Evolutionary conservation across 2,888 invertebrate genomes (phyloP).

Genomic region (Acrocyrtus sp.): DNA sequence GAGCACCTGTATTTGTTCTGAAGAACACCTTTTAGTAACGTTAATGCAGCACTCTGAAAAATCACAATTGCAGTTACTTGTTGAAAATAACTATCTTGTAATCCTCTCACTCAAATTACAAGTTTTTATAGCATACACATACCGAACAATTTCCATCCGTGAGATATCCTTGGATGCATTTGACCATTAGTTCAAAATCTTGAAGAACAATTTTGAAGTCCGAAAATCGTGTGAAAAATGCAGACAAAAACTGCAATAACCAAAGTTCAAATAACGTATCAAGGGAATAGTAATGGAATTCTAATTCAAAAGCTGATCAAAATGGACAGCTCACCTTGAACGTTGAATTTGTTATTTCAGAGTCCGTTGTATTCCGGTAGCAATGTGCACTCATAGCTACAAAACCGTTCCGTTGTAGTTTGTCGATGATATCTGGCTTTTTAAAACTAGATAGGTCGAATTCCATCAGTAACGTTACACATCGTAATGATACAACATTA

Average conservation of each 20-base stretch:
- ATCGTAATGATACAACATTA: constrained; percentile 50
- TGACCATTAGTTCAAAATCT: constrained; percentile 55
- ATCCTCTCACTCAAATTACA: too few relatives aligned
- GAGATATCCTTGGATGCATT: constrained; percentile 54
- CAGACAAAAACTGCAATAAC: constrained; percentile 47
- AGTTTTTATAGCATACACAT: too few relatives aligned
- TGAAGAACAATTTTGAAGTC: constrained; percentile 49
- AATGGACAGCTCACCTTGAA: constrained; percentile 45
- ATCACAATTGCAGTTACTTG: too few relatives aligned
- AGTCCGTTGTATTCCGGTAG: constrained; percentile 47
- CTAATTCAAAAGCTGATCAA: constrained; percentile 1
- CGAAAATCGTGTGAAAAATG: constrained; percentile 53
- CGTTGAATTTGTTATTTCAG: constrained; percentile 53
- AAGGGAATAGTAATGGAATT: neutral
- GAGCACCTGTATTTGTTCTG: constrained; percentile 51
- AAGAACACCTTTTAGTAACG: constrained; percentile 52
- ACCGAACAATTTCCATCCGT: constrained; percentile 55
- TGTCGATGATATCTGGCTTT: constrained; percentile 43
- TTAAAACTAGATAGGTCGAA: constrained; percentile 48
- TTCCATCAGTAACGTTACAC: constrained; percentile 43
- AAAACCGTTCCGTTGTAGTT: constrained; percentile 47
- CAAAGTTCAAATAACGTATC: neutral
- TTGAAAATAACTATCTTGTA: neutral
- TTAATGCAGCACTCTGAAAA: constrained; percentile 51
- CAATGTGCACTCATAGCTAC: constrained; percentile 53